phyloP scores from a whole-genome alignment of 2,113 vertebrate species.

The Anthoscopus minutus region DNA sequence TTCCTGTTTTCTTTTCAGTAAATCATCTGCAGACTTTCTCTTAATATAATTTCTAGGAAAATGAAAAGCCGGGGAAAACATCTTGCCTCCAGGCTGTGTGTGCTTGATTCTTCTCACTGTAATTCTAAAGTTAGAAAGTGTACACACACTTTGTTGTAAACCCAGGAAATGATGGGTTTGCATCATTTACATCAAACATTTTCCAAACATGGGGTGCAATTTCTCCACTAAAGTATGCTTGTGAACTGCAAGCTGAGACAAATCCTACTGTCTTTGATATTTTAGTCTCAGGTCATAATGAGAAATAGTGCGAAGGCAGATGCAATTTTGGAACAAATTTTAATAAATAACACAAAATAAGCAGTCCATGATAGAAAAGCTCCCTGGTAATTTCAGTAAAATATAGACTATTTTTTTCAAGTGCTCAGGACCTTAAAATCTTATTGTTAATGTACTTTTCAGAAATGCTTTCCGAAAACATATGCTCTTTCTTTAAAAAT shows the following conservation, averaged over 20 bases:
- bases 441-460: background rate
- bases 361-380: background rate
- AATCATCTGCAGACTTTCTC: background rate
- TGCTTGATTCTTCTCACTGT: background rate
- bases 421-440: background rate
- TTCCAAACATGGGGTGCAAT: background rate
- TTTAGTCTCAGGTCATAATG: background rate
- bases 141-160: background rate
- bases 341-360: background rate
- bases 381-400: background rate
- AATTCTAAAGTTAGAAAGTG: background rate
- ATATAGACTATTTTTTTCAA: background rate
- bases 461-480: background rate
- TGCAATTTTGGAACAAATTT: background rate
- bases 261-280: background rate
- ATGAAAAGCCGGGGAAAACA: background rate
- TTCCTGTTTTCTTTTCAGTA: background rate
- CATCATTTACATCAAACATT: too few species aligned
- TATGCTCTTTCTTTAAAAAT: background rate
- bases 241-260: background rate
- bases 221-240: background rate
- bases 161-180: background rate
- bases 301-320: background rate
- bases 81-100: background rate
- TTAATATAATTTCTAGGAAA: background rate